Conservation (phyloP, 2,888 invertebrate genomes). For the Hofmannophila pseudospretella region DNA sequence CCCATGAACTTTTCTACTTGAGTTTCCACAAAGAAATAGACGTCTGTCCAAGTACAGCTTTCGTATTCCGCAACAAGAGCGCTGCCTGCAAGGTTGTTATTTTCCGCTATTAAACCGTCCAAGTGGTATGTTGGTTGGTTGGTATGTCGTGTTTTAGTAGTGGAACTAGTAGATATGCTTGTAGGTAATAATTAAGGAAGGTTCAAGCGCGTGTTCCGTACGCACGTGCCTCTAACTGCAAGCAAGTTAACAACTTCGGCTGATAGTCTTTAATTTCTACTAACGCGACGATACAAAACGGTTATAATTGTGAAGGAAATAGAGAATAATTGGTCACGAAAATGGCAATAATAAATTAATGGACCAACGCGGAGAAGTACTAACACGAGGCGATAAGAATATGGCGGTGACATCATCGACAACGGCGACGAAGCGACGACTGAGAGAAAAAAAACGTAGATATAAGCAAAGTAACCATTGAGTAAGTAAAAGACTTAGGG, state of each 20-base stretch:
- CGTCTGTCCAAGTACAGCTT: background rate
- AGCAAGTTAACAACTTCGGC: constrained; percentile 1
- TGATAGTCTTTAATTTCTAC: background rate
- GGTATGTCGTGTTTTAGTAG: background rate
- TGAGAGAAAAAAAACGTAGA: constrained; percentile 43
- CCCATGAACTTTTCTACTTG: background rate
- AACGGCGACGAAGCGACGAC: constrained; percentile 27
- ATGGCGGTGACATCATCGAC: constrained; percentile 61
- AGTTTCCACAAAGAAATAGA: background rate
- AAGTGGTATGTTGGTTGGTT: constrained; percentile 4
- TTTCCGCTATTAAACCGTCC: constrained; percentile 33
- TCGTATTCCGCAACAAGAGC: constrained; percentile 9
- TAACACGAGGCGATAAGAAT: constrained; percentile 14
- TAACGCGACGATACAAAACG: constrained; percentile 1
- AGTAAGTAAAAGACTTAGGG: constrained; percentile 40
- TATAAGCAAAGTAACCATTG: constrained; percentile 42
- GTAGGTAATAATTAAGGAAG: constrained; percentile 6
- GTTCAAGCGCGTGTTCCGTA: constrained; percentile 7
- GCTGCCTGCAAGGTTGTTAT: constrained; percentile 31
- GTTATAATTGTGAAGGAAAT: constrained; percentile 1
- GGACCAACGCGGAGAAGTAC: constrained; percentile 30
- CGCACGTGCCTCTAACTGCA: constrained; percentile 3
- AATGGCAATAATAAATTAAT: constrained; percentile 12
- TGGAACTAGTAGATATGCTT: constrained; percentile 6
- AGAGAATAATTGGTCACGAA: constrained; percentile 1